Evolutionary conservation across 2,113 vertebrate species (phyloP), one percentile per base, ranked within the genome.

Genomic region (Misgurnus anguillicaudatus): DNA sequence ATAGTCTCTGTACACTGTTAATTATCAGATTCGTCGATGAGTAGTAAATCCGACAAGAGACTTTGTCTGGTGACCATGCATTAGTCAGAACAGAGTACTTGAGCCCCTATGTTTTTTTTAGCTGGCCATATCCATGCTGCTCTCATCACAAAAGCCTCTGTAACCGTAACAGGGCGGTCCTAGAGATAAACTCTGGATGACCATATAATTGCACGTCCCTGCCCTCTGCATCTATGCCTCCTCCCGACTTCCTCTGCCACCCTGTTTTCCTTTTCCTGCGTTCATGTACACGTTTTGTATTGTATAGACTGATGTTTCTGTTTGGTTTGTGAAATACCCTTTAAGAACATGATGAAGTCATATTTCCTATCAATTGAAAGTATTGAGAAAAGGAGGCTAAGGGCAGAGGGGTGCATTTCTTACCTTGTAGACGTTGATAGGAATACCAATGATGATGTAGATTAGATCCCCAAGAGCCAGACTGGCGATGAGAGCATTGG

Each of bases 351-450:
- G 16, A 55, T 39, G 5, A 70, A 55, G 48, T 39, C 53, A 73
- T 39, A 48, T 21, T 60, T 73, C 41, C 57, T 62, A 10, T 13
- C 4, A 47, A 45, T 6, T 31, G 14, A 36, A 17, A 31, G 61
- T 75, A 74, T 65, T 80, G 63, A 53, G 36, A 64, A 78, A 42
- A 1, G 51, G 4, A 53, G 51, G 4, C 51, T 17, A 19, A 55
- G 53, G 42, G 10, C 4, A 48, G 38, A 58, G 65, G 78, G 38
- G 47, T 7, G 19, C 55, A 4, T 7, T 19, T 38, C 80, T 19
- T 96, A 99, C 98, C 98, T 99, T 99, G 89, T 95, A 99, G 14
- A 95, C 91, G 7, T 88, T 94, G 91, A 99, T 95, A 75, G 98
- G 98, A 84, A 98, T 96, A 48, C 92, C 96, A 75, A 97, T 95